Conservation (phyloP, 1,140 invertebrate species). For the Cryptotermes secundus region DNA sequence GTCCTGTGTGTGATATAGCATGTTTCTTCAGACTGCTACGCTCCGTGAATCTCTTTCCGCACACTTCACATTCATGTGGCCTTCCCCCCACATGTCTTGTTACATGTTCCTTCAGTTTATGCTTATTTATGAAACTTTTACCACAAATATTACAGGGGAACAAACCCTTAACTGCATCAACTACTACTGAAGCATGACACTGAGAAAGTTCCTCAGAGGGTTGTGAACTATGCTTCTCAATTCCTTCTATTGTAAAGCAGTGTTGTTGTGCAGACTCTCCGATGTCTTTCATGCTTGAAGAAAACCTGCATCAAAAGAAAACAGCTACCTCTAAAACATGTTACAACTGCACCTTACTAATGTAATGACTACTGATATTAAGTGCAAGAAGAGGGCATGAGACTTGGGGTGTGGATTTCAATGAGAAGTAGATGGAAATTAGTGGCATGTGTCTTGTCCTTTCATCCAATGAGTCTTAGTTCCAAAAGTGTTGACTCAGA, state of each 20-base stretch:
- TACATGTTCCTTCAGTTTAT: conserved; percentile 41
- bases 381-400: no score
- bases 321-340: no score
- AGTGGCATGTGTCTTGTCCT: no score
- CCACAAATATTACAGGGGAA: conserved; percentile 71
- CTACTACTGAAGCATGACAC: conserved; percentile 38
- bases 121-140: conserved; percentile 72
- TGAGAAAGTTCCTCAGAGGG: conserved; percentile 44
- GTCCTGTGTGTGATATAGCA: conserved; percentile 80
- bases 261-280: not conserved
- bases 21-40: conserved; percentile 70
- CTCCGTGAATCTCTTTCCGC: conserved; percentile 23
- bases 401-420: no score
- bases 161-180: conserved; percentile 58
- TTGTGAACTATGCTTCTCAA: not conserved
- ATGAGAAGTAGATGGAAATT: no score
- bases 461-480: no score
- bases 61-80: conserved; percentile 21
- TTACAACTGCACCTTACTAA: no score
- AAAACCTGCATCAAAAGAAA: not conserved
- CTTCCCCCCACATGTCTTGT: not conserved
- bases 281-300: not conserved
- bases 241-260: not conserved
- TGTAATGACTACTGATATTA: no score
- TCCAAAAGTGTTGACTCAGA: no score